Evolutionary conservation across 2,113 vertebrate genomes (phyloP).

Genomic region (Arvicanthis niloticus): DNA sequence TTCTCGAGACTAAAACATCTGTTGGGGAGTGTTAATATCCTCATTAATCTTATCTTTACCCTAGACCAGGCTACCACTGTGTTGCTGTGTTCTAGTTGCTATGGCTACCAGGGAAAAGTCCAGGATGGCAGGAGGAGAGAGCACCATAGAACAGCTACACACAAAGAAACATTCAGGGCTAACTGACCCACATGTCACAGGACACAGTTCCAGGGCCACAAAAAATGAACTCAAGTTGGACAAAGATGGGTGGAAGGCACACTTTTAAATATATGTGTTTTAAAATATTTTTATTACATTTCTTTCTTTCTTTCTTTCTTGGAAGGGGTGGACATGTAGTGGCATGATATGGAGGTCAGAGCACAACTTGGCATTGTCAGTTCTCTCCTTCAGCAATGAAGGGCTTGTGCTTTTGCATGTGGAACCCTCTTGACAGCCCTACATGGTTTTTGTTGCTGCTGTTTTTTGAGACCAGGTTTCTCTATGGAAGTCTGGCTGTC

Average conservation of each 20-base stretch:
- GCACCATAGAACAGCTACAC: background rate
- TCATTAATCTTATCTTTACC: background rate
- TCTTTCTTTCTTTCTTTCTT: background rate
- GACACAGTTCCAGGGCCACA: background rate
- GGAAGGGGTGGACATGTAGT: no score
- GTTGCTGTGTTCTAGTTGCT: background rate
- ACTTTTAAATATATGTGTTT: background rate
- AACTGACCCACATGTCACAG: background rate
- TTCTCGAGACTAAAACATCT: background rate
- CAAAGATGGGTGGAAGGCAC: background rate
- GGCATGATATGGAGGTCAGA: background rate
- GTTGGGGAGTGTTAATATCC: background rate
- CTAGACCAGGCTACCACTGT: background rate
- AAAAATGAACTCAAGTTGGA: background rate
- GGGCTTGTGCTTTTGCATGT: background rate
- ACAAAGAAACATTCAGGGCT: background rate
- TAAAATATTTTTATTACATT: background rate
- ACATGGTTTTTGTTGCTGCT: background rate
- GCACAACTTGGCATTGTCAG: background rate
- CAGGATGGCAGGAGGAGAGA: background rate
- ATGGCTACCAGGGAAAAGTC: background rate
- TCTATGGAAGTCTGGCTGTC: background rate
- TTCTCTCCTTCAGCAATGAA: background rate
- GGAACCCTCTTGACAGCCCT: background rate
- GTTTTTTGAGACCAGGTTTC: background rate